Evolutionary conservation across 1,140 invertebrate species (phyloP).

Genomic region (Papilio machaon): DNA sequence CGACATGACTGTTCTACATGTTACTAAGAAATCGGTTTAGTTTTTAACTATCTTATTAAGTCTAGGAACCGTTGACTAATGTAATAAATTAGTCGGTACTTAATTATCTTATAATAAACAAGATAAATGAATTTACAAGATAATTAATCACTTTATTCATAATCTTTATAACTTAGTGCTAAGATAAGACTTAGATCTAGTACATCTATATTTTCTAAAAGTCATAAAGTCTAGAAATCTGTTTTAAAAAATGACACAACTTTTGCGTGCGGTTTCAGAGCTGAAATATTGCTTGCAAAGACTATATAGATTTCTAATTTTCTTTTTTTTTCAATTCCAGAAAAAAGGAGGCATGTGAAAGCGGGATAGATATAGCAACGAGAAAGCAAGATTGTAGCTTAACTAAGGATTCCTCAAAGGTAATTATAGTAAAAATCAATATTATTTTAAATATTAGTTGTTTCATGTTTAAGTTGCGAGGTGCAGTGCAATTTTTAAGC

Average conservation of each 20-base stretch:
- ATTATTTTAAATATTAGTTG: neutral
- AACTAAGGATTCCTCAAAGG: slow-evolving; percentile 51
- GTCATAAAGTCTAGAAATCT: too few relatives aligned
- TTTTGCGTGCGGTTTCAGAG: neutral
- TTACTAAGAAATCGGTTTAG: too few relatives aligned
- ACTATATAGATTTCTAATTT: neutral
- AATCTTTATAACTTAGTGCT: neutral
- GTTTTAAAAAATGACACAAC: too few relatives aligned
- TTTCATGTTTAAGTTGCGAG: neutral
- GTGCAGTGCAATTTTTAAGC: neutral
- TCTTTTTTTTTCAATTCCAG: slow-evolving; percentile 52
- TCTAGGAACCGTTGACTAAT: neutral
- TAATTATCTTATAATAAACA: neutral
- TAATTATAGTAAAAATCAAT: slow-evolving; percentile 30
- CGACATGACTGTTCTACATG: too few relatives aligned
- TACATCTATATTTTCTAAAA: neutral
- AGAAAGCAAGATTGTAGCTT: slow-evolving; percentile 47
- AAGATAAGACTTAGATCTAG: neutral
- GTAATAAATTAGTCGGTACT: neutral
- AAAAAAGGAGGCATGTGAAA: slow-evolving; percentile 63
- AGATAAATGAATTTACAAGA: neutral
- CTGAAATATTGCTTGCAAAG: slow-evolving; percentile 31
- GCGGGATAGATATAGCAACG: slow-evolving; percentile 56
- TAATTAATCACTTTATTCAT: slow-evolving; percentile 1
- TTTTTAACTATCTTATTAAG: too few relatives aligned